These are phyloP conservation scores for Ypsolopha sequella DNA, from an alignment of 2,888 invertebrate species.

Conservation along the genomic window DNA sequence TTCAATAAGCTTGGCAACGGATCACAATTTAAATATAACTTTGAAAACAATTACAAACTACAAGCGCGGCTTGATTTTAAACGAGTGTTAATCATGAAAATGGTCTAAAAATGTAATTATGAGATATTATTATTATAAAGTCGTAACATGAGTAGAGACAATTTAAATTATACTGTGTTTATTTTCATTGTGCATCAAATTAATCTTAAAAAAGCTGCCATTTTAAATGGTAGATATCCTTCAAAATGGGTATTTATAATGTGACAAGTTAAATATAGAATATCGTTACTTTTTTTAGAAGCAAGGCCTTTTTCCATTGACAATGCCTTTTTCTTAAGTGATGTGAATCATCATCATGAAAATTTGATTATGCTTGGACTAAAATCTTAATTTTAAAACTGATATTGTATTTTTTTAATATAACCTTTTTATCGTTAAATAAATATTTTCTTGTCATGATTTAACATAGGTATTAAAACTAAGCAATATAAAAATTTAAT, in stretches of 20 bases:
- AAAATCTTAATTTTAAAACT: neutral
- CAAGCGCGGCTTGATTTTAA: no score
- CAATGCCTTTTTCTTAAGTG: no score
- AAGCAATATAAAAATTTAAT: constrained; percentile 48
- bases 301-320: neutral
- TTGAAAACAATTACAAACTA: no score
- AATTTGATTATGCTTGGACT: neutral
- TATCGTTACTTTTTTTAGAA: neutral
- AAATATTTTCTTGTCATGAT: constrained; percentile 66
- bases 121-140: no score
- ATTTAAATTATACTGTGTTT: no score
- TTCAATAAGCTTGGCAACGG: no score
- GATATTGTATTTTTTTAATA: neutral
- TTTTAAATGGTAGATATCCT: no score
- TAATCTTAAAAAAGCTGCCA: neutral
- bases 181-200: neutral
- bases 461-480: constrained; percentile 46
- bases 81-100: no score
- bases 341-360: neutral
- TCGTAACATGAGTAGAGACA: no score
- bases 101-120: no score
- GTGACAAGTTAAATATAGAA: neutral
- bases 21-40: no score
- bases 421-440: constrained; percentile 14
- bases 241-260: neutral